phyloP scores from a whole-genome alignment of 37 sponge, comb jelly and placozoan species.

The Beroe forskalii region DNA sequence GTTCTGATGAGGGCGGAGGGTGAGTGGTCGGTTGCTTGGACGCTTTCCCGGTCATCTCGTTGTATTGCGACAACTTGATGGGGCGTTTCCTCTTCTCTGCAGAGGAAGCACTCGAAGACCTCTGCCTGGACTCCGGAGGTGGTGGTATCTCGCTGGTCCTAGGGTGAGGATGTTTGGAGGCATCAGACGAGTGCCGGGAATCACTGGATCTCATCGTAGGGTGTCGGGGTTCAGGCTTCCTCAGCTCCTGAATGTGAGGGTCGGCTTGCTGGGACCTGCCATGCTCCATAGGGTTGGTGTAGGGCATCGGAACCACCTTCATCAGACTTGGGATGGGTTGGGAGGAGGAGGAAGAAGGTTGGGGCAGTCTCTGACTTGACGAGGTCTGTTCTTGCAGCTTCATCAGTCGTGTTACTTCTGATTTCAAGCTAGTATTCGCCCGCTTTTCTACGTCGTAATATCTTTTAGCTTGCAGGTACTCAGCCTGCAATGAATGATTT shows the following conservation, averaged over 20 bases:
- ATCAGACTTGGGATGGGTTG: neutral
- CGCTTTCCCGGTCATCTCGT: neutral
- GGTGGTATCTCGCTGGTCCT: neutral
- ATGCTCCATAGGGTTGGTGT: neutral
- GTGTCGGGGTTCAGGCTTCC: conserved; percentile 18
- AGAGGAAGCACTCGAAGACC: neutral
- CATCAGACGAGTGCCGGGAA: neutral
- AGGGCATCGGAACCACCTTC: neutral
- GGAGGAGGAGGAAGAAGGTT: neutral
- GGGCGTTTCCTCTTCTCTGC: neutral
- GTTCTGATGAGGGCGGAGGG: neutral
- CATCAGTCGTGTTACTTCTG: neutral
- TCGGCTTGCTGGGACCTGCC: neutral
- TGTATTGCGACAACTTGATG: neutral
- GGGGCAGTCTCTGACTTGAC: neutral
- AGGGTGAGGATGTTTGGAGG: neutral
- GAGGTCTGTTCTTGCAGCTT: neutral
- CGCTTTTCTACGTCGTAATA: conserved; percentile 2
- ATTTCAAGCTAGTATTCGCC: neutral
- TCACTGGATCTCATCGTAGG: neutral
- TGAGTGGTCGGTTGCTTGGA: neutral
- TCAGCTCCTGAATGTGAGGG: conserved; percentile 1
- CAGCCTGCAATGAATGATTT: conserved; percentile 43
- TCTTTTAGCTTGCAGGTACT: neutral
- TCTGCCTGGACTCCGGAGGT: neutral